Conservation (phyloP, 1,140 invertebrate genomes). For the Ceratitis capitata region DNA sequence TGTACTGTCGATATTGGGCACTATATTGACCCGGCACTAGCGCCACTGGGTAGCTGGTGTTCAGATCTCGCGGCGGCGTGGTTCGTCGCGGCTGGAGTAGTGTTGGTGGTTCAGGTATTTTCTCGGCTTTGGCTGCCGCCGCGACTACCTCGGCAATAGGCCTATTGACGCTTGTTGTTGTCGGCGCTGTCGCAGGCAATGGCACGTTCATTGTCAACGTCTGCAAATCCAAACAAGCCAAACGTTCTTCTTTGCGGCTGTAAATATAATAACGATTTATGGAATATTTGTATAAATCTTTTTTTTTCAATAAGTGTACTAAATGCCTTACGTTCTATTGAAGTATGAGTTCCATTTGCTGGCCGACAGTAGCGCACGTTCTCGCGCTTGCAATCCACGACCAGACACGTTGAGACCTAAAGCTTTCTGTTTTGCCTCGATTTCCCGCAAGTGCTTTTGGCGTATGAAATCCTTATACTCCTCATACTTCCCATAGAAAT, state of each 20-base stretch:
- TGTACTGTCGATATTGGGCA: slow-evolving; percentile 79
- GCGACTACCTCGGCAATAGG: slow-evolving; percentile 48
- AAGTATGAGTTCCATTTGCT: slow-evolving; percentile 88
- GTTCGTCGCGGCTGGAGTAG: slow-evolving; percentile 46
- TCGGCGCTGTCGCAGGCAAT: slow-evolving; percentile 48
- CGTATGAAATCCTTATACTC: slow-evolving; percentile 87
- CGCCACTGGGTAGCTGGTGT: slow-evolving; percentile 81
- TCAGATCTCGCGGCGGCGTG: neutral
- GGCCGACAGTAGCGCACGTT: slow-evolving; percentile 87
- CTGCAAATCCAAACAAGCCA: slow-evolving; percentile 59
- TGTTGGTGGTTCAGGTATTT: slow-evolving; percentile 51
- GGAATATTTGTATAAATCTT: neutral
- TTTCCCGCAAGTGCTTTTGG: slow-evolving; percentile 72
- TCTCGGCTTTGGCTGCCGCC: slow-evolving; percentile 51
- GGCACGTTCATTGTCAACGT: slow-evolving; percentile 61
- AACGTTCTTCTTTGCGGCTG: slow-evolving; percentile 61
- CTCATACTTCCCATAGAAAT: slow-evolving; percentile 95
- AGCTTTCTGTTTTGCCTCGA: slow-evolving; percentile 66
- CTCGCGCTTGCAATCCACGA: slow-evolving; percentile 78
- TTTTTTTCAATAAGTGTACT: neutral
- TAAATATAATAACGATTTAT: neutral
- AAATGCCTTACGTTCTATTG: slow-evolving; percentile 73
- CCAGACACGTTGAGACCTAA: slow-evolving; percentile 67
- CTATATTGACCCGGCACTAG: slow-evolving; percentile 93
- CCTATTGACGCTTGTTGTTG: slow-evolving; percentile 48